A percentile compares a stretch with the other conserved stretches of the same genome.
phyloP scores from a whole-genome alignment of 2,113 vertebrate genomes.

The Nothobranchius kuhntae region DNA sequence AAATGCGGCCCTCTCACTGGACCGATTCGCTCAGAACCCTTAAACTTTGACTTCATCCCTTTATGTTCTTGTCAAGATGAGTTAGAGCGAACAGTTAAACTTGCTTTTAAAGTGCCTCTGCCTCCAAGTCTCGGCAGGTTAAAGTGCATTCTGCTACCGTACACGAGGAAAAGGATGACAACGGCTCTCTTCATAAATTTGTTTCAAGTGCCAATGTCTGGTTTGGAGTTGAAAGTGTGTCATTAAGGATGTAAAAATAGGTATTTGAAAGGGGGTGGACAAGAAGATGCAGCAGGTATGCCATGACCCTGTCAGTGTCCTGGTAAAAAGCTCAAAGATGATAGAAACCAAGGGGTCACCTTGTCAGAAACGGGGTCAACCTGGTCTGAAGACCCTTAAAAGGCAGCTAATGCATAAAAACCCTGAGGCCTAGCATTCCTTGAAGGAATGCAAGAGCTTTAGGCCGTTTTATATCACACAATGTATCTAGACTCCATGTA shows the following conservation, averaged over 20 bases:
- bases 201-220: slow-evolving; percentile 31
- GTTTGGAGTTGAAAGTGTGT: slow-evolving; percentile 37
- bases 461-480: too few species aligned
- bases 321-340: slow-evolving; percentile 43
- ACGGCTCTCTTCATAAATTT: slow-evolving; percentile 56
- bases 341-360: slow-evolving; percentile 24
- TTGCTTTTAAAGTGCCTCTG: slow-evolving; percentile 43
- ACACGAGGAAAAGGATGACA: slow-evolving; percentile 32
- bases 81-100: slow-evolving; percentile 58
- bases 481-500: too few species aligned
- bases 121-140: slow-evolving; percentile 53
- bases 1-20: slow-evolving; percentile 21
- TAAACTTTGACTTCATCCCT: slow-evolving; percentile 37
- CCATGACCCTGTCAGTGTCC: slow-evolving; percentile 57
- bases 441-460: too few species aligned
- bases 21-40: slow-evolving; percentile 26
- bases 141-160: slow-evolving; percentile 55
- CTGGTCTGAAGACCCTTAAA: slow-evolving; percentile 1
- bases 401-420: too few species aligned
- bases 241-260: slow-evolving; percentile 38
- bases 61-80: slow-evolving; percentile 37
- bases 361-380: slow-evolving; percentile 37
- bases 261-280: slow-evolving; percentile 38
- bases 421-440: too few species aligned
- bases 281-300: slow-evolving; percentile 16